Percentiles rank a stretch among this genome's conserved stretches.
Conservation (phyloP, 2,888 invertebrate genomes). For the Dicranocentrus wangi region DNA sequence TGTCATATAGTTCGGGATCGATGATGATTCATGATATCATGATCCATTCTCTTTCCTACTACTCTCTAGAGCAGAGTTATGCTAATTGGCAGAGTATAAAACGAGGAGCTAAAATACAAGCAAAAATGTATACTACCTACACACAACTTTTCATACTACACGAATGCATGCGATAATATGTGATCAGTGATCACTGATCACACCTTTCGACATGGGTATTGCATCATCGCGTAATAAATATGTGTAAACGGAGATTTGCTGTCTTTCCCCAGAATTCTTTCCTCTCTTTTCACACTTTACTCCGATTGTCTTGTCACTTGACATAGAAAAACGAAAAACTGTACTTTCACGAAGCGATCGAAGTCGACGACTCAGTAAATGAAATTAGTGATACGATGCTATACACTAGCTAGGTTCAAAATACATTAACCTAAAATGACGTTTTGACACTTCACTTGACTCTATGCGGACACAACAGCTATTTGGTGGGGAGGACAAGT, state of each 20-base stretch:
- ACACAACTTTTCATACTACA: not conserved
- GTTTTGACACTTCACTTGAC: too few species aligned
- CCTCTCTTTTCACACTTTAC: conserved; percentile 5
- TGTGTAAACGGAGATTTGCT: conserved; percentile 14
- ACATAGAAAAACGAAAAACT: not conserved
- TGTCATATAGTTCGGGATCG: too few species aligned
- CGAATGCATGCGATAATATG: too few species aligned
- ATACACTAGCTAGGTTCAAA: too few species aligned
- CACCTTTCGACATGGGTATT: not conserved
- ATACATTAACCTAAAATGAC: too few species aligned
- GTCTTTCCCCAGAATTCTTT: conserved; percentile 19
- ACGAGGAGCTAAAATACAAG: too few species aligned
- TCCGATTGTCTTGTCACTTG: not conserved
- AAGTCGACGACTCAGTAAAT: not conserved
- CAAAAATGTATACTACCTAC: too few species aligned
- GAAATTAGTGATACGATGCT: too few species aligned
- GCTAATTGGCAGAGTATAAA: too few species aligned
- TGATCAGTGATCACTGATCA: too few species aligned
- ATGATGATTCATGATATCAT: not conserved
- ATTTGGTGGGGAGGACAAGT: too few species aligned
- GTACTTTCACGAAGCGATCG: not conserved
- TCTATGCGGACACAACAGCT: too few species aligned
- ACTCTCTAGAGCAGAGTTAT: not conserved
- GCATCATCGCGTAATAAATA: not conserved
- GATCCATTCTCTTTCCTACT: not conserved